Base-by-base conservation (phyloP, 1,140 invertebrate genomes). In the Sinonovacula constricta region DNA sequence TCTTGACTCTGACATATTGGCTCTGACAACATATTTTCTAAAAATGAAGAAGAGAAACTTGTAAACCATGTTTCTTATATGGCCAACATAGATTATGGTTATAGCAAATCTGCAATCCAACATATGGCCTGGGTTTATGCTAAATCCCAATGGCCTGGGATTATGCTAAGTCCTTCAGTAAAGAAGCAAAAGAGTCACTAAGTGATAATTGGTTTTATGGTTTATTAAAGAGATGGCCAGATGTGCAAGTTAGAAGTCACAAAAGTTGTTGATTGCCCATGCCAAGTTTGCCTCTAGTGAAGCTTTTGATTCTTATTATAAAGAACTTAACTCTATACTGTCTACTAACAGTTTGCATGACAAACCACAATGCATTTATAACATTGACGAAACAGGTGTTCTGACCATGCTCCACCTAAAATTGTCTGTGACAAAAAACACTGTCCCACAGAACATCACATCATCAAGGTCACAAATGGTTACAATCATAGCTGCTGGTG, bases 401-500 rank as follows among this genome's bases (percentile, higher is more conserved):
- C 70, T n/a, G 57, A 75, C 18, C 71, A 75, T 22, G 31, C 59
- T 1, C 45, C 71, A 54, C 3, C 71, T 4, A 75, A 62, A 30
- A 60, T 68, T 30, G 56, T 68, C 14, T 59, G 57, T 31, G 15
- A 24, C 18, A 68, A 70, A 34, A 10, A 70, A 14, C 54, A 68
- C n/a, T n/a, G n/a, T n/a, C n/a, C n/a, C n/a, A n/a, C n/a, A n/a
- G n/a, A n/a, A n/a, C n/a, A n/a, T n/a, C 3, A 68, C 74, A 57
- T 77, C 63, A 31, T 39, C 62, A 59, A 68, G 74, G 34, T 75
- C 49, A 51, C n/a, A 53, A 2, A 67, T 54, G 34, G 81, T 87
- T 5, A 84, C 83, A n/a, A 62, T 85, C 24, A 68, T 69, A 67
- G 65, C 51, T 34, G 56, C 60, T 26, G 69, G 76, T 39, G n/a